Conservation (phyloP, 2,888 invertebrate species). For the Tridacna crocea region DNA sequence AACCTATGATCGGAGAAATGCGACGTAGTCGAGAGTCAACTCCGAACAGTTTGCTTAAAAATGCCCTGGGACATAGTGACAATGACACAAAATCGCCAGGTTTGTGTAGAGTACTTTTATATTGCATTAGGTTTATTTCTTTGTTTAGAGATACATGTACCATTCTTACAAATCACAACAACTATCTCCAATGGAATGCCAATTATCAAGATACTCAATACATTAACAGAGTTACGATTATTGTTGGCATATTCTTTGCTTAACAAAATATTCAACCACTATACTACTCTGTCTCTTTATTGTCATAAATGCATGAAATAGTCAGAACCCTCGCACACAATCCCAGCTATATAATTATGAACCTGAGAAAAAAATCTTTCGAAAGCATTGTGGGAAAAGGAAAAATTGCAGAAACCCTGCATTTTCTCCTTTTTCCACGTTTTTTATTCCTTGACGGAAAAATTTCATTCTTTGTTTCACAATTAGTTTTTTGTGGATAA, state of each 20-base stretch:
- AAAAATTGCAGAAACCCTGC: background rate
- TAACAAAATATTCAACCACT: too few relatives aligned
- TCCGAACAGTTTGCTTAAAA: constrained; percentile 14
- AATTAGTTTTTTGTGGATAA: too few relatives aligned
- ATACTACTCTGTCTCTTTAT: too few relatives aligned
- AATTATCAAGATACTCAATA: too few relatives aligned
- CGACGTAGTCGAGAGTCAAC: constrained; percentile 26
- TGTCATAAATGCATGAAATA: too few relatives aligned
- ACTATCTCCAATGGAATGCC: too few relatives aligned
- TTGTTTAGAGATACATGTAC: background rate
- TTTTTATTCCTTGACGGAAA: background rate
- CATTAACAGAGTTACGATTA: too few relatives aligned
- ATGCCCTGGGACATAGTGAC: background rate
- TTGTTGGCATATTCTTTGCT: too few relatives aligned
- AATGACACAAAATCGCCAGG: constrained; percentile 8
- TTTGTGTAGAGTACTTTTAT: background rate
- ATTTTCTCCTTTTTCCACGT: background rate
- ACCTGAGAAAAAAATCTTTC: background rate
- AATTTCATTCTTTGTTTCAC: too few relatives aligned
- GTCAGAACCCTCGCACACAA: background rate
- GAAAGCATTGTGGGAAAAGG: background rate
- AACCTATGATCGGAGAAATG: constrained; percentile 5
- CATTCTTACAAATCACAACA: too few relatives aligned
- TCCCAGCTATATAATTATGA: background rate
- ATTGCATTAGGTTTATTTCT: background rate